Conservation (phyloP, 1,140 invertebrate species). For the Hypothenemus hampei region DNA sequence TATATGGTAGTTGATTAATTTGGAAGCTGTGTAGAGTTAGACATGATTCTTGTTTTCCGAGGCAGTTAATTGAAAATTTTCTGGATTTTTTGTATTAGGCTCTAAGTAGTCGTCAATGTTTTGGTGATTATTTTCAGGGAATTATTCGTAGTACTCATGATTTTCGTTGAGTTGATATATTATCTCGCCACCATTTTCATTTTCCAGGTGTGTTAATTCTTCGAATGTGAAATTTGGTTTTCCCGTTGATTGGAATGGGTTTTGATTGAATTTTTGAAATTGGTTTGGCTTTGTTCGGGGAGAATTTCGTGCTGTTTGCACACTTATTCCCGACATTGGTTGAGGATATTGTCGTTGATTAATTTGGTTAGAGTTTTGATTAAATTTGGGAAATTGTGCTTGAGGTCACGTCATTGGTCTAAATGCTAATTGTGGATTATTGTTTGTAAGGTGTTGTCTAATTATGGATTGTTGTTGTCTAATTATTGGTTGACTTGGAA, state of each 20-base stretch:
- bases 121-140: not conserved
- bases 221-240: not conserved
- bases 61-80: not conserved
- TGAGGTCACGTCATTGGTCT: not conserved
- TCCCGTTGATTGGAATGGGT: not conserved
- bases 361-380: too few species aligned
- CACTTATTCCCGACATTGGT: not conserved
- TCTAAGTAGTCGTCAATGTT: not conserved
- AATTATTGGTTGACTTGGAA: not conserved
- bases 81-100: not conserved
- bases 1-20: not conserved
- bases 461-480: not conserved
- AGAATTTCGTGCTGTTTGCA: not conserved
- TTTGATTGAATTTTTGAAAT: not conserved
- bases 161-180: not conserved
- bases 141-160: not conserved
- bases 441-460: not conserved
- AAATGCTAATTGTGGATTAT: not conserved
- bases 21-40: not conserved
- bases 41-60: not conserved
- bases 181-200: not conserved
- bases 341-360: conserved; percentile 2
- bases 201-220: not conserved
- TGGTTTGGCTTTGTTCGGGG: not conserved
- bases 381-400: not conserved